Base-by-base conservation (phyloP, 2,888 invertebrate genomes). In the Malthinus flaveolus region DNA sequence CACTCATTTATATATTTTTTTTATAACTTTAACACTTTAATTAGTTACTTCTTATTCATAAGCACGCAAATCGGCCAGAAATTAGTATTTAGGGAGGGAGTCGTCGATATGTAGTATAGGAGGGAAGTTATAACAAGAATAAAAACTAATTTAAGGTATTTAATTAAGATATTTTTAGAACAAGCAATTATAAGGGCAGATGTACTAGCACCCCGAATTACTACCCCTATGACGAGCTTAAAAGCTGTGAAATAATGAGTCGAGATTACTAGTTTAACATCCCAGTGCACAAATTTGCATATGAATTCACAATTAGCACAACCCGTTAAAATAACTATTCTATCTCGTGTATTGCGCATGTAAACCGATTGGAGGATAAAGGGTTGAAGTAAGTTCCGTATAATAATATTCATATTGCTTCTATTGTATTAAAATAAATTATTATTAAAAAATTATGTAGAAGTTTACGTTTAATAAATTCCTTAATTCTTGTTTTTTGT, bases 231-330 rank as follows among this genome's bases (percentile, higher is more conserved):
- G 71, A 72, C 70, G 72, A 73, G 72, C 71, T 74, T 73, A 75
- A 77, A 76, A 75, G 74, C 76, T 76, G 76, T 76, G 74, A 75
- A 77, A 77, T 78, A 78, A 78, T 77, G 75, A 75, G 73, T 73
- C 70, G 73, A 75, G 76, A 77, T 77, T 78, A 78, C 73, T 75
- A 75, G 74, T 74, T 75, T 75, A 73, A 73, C 75, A 69, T 73
- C 66, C 73, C 73, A 74, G 74, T 75, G 75, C 73, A 68, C 75
- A 71, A 69, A 78, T 78, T 78, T 78, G 75, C 78, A 78, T 78
- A 76, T 78, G 75, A 78, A 78, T 78, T 75, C 74, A 78, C 77
- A 78, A 78, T 78, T 78, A 78, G 75, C 69, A 70, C 74, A 74
- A 73, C 74, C 76, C 72, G 72, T 71, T 73, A 66, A 67, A 68